A percentile compares a stretch with the other conserved stretches of the same genome.
Evolutionary conservation across 2,888 invertebrate genomes (phyloP).

Genomic region (Drymonia ruficornis): DNA sequence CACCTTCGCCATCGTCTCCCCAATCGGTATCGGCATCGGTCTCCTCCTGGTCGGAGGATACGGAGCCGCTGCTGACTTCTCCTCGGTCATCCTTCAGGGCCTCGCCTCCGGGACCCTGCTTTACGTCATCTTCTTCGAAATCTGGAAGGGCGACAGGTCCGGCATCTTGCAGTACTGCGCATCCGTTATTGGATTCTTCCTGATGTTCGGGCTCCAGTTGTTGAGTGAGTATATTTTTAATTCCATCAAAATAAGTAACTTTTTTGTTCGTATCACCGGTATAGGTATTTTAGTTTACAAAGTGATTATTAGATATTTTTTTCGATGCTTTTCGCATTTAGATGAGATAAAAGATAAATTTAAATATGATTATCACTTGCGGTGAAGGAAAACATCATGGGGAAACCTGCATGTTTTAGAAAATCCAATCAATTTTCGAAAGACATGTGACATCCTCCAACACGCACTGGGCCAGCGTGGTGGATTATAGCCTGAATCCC

Average conservation of each 20-base stretch:
- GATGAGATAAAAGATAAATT: no score
- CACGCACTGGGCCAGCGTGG: no score
- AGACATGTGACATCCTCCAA: no score
- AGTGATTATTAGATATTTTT: no score
- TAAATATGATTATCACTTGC: no score
- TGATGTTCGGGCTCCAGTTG: slow-evolving; percentile 89
- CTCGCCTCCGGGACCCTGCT: slow-evolving; percentile 96
- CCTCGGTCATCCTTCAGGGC: slow-evolving; percentile 90
- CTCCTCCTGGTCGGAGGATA: slow-evolving; percentile 86
- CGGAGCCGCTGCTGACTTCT: slow-evolving; percentile 84
- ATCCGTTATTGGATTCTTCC: slow-evolving; percentile 87
- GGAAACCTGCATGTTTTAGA: no score
- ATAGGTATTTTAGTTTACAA: no score
- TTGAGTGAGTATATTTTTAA: slow-evolving; percentile 76
- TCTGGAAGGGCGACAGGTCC: slow-evolving; percentile 85
- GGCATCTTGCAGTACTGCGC: slow-evolving; percentile 88
- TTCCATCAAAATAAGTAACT: neutral
- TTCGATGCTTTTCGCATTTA: no score
- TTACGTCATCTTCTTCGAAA: slow-evolving; percentile 98
- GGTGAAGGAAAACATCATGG: no score
- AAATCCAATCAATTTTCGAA: no score
- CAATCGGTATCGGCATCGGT: slow-evolving; percentile 91
- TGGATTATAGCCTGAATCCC: no score
- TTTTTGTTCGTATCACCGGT: no score
- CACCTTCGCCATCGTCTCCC: slow-evolving; percentile 92